Evolutionary conservation across 2,797 vertebrate genomes (phyloP).

Genomic region (Danio tinwini): DNA sequence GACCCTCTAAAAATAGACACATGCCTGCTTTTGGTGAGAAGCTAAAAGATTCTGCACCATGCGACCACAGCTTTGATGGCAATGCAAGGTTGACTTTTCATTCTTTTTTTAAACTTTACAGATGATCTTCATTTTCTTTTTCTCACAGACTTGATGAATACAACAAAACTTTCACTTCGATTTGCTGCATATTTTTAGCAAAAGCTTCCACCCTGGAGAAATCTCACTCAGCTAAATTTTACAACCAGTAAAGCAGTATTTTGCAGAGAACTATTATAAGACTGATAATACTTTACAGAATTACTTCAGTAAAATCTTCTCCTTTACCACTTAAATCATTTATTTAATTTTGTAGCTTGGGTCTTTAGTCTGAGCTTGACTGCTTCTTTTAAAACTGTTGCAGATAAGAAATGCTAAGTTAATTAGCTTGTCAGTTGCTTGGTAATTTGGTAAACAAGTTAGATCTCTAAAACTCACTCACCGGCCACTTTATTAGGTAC

Average conservation of each 20-base stretch:
- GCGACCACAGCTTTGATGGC: conserved; percentile 48
- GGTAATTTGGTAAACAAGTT: too few relatives aligned
- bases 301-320: too few relatives aligned
- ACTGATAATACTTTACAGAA: neutral
- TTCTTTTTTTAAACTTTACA: conserved; percentile 54
- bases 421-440: too few relatives aligned
- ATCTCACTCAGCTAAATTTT: neutral
- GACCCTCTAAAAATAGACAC: conserved; percentile 68
- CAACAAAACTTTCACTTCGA: neutral
- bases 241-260: neutral
- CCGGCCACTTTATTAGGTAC: too few relatives aligned
- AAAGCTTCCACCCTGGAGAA: neutral
- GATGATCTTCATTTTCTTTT: conserved; percentile 26
- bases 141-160: conserved; percentile 23
- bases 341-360: too few relatives aligned
- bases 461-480: too few relatives aligned
- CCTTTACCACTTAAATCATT: too few relatives aligned
- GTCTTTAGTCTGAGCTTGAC: too few relatives aligned
- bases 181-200: conserved; percentile 1
- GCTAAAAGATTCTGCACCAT: conserved; percentile 72
- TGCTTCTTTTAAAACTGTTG: too few relatives aligned
- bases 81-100: conserved; percentile 44
- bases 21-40: conserved; percentile 62
- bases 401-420: too few relatives aligned
- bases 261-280: neutral